These are phyloP conservation scores for Tenthredo livida DNA, from an alignment of 2,888 invertebrate species.

Conservation along the genomic window DNA sequence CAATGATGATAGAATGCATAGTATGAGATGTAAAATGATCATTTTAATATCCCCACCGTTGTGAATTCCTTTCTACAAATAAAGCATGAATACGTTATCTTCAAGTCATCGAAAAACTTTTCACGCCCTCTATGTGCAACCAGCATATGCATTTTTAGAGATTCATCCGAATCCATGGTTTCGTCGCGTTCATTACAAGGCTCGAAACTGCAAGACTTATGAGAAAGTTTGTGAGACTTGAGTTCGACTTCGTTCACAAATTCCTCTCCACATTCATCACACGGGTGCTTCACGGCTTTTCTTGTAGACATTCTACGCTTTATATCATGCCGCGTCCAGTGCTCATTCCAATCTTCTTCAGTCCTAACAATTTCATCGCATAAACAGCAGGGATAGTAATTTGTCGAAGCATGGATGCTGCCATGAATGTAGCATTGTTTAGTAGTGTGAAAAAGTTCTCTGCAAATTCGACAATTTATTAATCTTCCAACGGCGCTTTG, in stretches of 20 bases:
- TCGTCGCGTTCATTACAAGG: not conserved
- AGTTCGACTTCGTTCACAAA: not conserved
- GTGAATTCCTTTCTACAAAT: not conserved
- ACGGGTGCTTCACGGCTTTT: not conserved
- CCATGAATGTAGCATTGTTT: not conserved
- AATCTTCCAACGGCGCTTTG: not conserved
- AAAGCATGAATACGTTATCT: not conserved
- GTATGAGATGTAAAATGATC: not conserved
- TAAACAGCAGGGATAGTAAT: not conserved
- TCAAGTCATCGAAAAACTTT: not conserved
- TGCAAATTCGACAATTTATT: not conserved
- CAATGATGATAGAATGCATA: not conserved
- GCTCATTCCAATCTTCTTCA: not conserved
- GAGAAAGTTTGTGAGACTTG: not conserved
- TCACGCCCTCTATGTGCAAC: not conserved
- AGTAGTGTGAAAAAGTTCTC: not conserved
- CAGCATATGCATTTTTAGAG: not conserved
- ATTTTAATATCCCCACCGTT: not conserved
- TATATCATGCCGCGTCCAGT: not conserved
- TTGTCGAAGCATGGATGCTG: not conserved
- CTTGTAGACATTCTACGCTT: not conserved
- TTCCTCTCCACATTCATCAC: not conserved
- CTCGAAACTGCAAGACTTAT: not conserved
- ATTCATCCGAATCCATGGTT: not conserved
- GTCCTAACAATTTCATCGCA: not conserved